phyloP scores from a whole-genome alignment of 1,140 invertebrate species.

The Octopus sinensis region DNA sequence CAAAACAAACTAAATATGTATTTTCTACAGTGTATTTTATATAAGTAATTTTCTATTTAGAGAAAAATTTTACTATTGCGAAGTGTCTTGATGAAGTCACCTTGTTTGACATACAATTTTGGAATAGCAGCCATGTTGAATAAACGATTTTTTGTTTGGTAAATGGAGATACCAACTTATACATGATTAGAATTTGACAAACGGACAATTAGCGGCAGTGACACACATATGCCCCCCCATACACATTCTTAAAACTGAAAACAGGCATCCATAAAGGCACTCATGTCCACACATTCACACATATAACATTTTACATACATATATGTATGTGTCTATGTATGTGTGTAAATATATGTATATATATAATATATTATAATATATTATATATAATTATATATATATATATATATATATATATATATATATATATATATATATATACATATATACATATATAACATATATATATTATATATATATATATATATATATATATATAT shows the following conservation, averaged over 20 bases:
- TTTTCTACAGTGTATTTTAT: no score
- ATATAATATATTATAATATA: no score
- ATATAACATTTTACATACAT: not conserved
- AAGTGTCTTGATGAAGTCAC: not conserved
- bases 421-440: constrained; percentile 5
- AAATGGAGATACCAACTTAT: no score
- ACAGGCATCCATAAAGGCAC: not conserved
- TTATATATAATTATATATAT: not conserved
- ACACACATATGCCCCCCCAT: no score
- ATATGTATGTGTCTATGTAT: not conserved
- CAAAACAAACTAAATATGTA: no score
- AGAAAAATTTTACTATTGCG: not conserved
- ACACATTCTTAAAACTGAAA: no score
- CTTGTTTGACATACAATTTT: no score
- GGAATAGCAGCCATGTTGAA: no score
- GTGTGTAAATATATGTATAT: no score
- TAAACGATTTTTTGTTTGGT: no score
- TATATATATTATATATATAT: not conserved
- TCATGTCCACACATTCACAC: not conserved
- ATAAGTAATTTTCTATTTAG: not conserved
- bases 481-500: not conserved
- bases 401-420: not conserved
- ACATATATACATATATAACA: not conserved
- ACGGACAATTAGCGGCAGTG: no score
- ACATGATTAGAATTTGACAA: no score